Conservation (phyloP, 2,113 vertebrate species). For the Oncorhynchus tshawytscha region DNA sequence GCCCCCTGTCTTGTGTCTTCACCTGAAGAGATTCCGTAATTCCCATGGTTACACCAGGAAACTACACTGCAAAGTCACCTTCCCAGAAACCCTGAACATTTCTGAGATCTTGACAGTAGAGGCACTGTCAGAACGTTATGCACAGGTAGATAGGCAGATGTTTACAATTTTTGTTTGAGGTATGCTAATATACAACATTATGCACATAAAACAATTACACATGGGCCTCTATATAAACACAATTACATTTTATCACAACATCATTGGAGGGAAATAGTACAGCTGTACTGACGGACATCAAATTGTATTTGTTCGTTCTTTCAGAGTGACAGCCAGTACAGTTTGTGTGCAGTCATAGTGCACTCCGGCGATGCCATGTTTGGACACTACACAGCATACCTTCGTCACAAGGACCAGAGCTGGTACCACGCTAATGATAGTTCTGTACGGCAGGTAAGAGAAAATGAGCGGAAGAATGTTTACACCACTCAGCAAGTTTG, state of each 20-base stretch:
- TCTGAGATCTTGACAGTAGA: conserved; percentile 1
- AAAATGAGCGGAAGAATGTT: not conserved
- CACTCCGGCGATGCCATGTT: conserved; percentile 46
- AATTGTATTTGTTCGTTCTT: conserved; percentile 3
- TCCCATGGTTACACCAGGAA: conserved; percentile 19
- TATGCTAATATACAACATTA: too few species aligned
- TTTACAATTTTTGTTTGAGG: too few species aligned
- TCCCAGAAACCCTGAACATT: conserved; percentile 59
- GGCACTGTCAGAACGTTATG: conserved; percentile 27
- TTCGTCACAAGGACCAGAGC: conserved; percentile 8
- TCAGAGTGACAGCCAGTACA: conserved; percentile 54
- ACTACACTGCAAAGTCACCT: conserved; percentile 50
- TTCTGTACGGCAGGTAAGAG: conserved; percentile 26
- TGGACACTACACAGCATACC: conserved; percentile 71
- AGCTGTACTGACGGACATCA: too few species aligned
- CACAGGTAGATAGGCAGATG: conserved; percentile 31
- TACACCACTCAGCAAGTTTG: not conserved
- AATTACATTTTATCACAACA: too few species aligned
- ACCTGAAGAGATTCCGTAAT: conserved; percentile 65
- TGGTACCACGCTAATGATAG: conserved; percentile 70
- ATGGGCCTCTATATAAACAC: too few species aligned
- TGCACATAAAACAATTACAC: too few species aligned
- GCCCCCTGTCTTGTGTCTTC: conserved; percentile 64
- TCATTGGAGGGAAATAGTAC: too few species aligned
- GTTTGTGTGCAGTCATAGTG: conserved; percentile 69